A percentile compares a stretch with the other conserved stretches of the same genome.
phyloP scores from a whole-genome alignment of 2,888 invertebrate genomes.

The Xylophagus ater region DNA sequence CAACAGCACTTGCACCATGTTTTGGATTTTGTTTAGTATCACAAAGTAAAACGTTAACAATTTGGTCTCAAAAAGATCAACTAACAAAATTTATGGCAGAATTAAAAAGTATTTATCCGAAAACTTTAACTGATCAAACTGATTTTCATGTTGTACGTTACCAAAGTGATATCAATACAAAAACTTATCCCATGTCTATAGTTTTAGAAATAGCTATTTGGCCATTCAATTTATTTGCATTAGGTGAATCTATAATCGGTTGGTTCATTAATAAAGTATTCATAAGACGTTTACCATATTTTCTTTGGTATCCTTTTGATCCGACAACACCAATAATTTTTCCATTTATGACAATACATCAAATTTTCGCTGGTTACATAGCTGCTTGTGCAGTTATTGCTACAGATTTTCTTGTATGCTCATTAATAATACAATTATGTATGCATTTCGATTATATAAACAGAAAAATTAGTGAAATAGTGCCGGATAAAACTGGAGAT shows the following conservation, averaged over 20 bases:
- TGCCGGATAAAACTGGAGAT: not conserved
- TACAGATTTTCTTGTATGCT: constrained; percentile 1
- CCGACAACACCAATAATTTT: not conserved
- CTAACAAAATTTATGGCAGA: constrained; percentile 8
- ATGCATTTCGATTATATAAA: constrained; percentile 7
- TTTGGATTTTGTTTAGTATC: constrained; percentile 13
- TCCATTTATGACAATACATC: constrained; percentile 1
- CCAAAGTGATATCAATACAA: no score
- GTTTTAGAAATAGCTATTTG: not conserved
- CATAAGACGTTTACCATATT: constrained; percentile 2
- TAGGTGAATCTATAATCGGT: not conserved
- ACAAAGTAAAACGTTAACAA: constrained; percentile 7
- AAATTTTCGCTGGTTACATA: not conserved
- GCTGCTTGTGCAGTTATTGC: constrained; percentile 1
- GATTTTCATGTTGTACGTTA: no score
- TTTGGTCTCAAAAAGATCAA: constrained; percentile 7
- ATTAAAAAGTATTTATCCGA: no score
- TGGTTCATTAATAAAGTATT: not conserved
- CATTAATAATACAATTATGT: not conserved
- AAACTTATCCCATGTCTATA: not conserved
- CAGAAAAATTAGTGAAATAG: not conserved
- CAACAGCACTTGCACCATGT: constrained; percentile 14
- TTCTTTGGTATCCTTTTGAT: constrained; percentile 8
- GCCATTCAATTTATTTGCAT: constrained; percentile 1
- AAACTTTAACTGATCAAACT: no score